phyloP scores from a whole-genome alignment of 1,140 invertebrate genomes.

The Hormaphis cornu region DNA sequence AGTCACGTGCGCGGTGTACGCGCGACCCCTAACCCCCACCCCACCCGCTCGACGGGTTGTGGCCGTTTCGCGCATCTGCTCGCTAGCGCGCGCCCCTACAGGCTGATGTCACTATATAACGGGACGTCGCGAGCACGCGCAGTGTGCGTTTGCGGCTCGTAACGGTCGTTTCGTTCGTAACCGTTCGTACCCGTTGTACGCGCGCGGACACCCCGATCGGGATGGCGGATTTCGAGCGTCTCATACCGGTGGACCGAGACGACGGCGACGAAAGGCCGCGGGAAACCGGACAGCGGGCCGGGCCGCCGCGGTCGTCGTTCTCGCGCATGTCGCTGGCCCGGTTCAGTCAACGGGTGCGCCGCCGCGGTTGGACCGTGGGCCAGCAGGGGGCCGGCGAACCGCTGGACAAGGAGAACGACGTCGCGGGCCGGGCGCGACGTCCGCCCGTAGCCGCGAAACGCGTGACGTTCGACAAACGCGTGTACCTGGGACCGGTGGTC shows the following conservation, averaged over 20 bases:
- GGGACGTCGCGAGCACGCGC: too few relatives aligned
- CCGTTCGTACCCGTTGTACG: too few relatives aligned
- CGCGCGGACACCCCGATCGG: background rate
- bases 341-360: slow-evolving; percentile 43
- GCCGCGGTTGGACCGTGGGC: slow-evolving; percentile 38
- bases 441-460: slow-evolving; percentile 34
- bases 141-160: too few relatives aligned
- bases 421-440: background rate
- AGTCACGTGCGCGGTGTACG: too few relatives aligned
- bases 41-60: too few relatives aligned
- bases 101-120: too few relatives aligned
- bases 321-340: slow-evolving; percentile 57
- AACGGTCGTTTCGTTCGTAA: too few relatives aligned
- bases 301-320: slow-evolving; percentile 40
- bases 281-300: slow-evolving; percentile 35
- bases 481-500: slow-evolving; percentile 39
- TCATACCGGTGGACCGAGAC: slow-evolving; percentile 9
- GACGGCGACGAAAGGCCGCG: background rate
- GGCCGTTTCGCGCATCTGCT: too few relatives aligned
- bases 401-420: background rate
- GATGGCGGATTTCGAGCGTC: slow-evolving; percentile 7
- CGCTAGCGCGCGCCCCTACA: too few relatives aligned
- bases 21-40: too few relatives aligned
- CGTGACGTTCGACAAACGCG: slow-evolving; percentile 39
- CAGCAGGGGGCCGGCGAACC: slow-evolving; percentile 13